These are phyloP conservation scores for Amitus sp. DNA, from an alignment of 2,888 invertebrate species.

Conservation along the genomic window DNA sequence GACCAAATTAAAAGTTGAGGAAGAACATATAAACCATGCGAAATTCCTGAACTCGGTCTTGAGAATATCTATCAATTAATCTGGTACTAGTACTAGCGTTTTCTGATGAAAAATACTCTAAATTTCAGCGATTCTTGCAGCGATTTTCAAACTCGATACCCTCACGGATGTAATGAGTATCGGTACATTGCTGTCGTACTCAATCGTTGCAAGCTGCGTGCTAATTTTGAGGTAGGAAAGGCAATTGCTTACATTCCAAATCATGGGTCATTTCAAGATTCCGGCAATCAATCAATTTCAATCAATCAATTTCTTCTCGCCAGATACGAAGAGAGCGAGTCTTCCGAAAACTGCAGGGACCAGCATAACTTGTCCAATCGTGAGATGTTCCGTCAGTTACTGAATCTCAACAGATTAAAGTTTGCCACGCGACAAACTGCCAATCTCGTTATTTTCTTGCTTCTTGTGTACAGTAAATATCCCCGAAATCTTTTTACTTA, in stretches of 20 bases:
- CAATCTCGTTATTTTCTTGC: slow-evolving; percentile 64
- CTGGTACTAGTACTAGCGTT: too few relatives aligned
- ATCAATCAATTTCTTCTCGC: too few relatives aligned
- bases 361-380: slow-evolving; percentile 49
- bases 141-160: slow-evolving; percentile 83
- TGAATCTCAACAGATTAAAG: slow-evolving; percentile 63
- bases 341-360: slow-evolving; percentile 60
- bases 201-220: slow-evolving; percentile 89
- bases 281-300: too few relatives aligned
- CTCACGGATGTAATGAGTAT: slow-evolving; percentile 93
- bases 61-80: too few relatives aligned
- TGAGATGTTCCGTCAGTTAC: slow-evolving; percentile 57
- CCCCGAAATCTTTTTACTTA: too few relatives aligned
- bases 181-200: slow-evolving; percentile 86
- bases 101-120: too few relatives aligned
- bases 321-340: slow-evolving; percentile 64
- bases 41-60: too few relatives aligned
- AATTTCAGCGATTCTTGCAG: slow-evolving; percentile 80
- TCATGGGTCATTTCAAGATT: too few relatives aligned
- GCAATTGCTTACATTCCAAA: too few relatives aligned
- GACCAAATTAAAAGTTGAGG: too few relatives aligned
- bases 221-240: slow-evolving; percentile 77
- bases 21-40: too few relatives aligned
- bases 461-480: slow-evolving; percentile 65
- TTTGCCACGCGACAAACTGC: slow-evolving; percentile 65